A percentile compares a stretch with the other conserved stretches of the same genome.
Conservation (phyloP, 2,888 invertebrate species). For the Blera fallax region DNA sequence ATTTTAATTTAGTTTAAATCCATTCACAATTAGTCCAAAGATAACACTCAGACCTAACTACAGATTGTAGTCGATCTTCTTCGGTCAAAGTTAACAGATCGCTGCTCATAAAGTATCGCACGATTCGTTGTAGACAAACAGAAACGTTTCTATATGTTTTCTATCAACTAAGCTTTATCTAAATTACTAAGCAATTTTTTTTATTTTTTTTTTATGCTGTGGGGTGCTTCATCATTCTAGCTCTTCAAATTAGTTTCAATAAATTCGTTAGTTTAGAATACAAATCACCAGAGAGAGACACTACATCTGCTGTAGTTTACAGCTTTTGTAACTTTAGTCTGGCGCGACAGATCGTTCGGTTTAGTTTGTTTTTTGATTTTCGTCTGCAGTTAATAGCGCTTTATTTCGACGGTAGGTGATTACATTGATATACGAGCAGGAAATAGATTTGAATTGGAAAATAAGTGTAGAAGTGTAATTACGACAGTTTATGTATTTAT, state of each 20-base stretch:
- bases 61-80: too few relatives aligned
- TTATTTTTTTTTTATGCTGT: background rate
- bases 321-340: background rate
- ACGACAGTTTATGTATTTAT: background rate
- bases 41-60: too few relatives aligned
- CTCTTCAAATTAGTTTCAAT: background rate
- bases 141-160: background rate
- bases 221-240: background rate
- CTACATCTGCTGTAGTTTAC: background rate
- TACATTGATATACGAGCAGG: background rate
- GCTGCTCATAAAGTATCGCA: background rate
- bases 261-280: background rate
- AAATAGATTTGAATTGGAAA: background rate
- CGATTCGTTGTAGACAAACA: background rate
- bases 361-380: conserved; percentile 1
- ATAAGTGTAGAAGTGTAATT: background rate
- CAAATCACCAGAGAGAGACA: background rate
- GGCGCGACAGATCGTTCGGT: background rate
- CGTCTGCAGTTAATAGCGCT: background rate
- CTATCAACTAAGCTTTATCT: background rate
- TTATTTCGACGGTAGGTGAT: background rate
- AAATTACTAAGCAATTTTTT: background rate
- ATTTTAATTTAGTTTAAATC: too few relatives aligned
- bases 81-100: background rate
- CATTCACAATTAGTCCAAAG: too few relatives aligned